Evolutionary conservation across 2,888 invertebrate genomes (phyloP).

Genomic region (Cybosia mesomella): DNA sequence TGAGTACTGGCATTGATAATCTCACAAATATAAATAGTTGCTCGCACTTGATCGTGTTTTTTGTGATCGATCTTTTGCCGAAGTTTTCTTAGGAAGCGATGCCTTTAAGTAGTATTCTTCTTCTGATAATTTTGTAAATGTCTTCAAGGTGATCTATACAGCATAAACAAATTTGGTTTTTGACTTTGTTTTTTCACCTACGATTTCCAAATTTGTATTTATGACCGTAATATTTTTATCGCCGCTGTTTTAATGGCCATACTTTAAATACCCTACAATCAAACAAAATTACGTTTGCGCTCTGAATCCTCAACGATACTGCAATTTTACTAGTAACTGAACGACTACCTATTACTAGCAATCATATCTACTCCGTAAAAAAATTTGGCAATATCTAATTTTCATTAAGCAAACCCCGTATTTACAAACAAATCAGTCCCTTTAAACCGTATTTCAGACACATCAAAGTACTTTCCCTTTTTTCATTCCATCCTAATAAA

Average conservation of each 20-base stretch:
- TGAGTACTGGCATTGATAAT: not conserved
- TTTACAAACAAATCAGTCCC: slow-evolving; percentile 25
- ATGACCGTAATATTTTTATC: too few relatives aligned
- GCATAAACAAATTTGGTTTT: too few relatives aligned
- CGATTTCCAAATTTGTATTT: too few relatives aligned
- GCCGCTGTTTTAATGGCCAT: too few relatives aligned
- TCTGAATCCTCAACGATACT: not conserved
- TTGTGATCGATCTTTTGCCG: not conserved
- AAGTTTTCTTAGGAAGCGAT: too few relatives aligned
- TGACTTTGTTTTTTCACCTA: too few relatives aligned
- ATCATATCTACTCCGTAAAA: not conserved
- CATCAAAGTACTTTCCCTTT: slow-evolving; percentile 54
- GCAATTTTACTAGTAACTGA: not conserved
- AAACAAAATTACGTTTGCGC: too few relatives aligned
- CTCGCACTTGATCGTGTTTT: not conserved
- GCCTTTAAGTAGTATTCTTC: too few relatives aligned
- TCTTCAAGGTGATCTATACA: too few relatives aligned
- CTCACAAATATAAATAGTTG: not conserved
- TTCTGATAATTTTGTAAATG: too few relatives aligned
- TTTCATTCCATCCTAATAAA: slow-evolving; percentile 61
- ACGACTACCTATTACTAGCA: not conserved
- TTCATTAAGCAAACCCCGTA: not conserved
- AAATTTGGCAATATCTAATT: not conserved
- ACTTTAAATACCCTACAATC: too few relatives aligned
- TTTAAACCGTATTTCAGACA: slow-evolving; percentile 43